Conservation (phyloP, 2,888 invertebrate species). For the Cephus pygmeus region DNA sequence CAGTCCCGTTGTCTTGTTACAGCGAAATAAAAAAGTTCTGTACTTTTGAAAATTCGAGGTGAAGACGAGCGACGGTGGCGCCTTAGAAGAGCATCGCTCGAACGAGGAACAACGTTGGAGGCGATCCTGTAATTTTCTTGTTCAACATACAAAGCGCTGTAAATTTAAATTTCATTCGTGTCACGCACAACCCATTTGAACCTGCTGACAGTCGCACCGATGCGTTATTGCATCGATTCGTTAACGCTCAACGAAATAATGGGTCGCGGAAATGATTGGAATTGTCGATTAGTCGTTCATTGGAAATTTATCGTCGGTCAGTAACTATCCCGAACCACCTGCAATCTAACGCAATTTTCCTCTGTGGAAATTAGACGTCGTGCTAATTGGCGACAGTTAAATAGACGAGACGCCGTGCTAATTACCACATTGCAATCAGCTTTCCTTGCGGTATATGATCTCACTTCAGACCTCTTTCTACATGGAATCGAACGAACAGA, state of each 20-base stretch:
- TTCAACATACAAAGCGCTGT: background rate
- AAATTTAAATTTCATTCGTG: background rate
- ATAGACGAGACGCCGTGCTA: slow-evolving; percentile 4
- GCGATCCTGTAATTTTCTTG: background rate
- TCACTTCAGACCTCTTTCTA: background rate
- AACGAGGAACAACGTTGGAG: background rate
- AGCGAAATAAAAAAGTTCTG: too few relatives aligned
- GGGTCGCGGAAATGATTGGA: slow-evolving; percentile 35
- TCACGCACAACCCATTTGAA: background rate
- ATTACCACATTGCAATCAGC: slow-evolving; percentile 9
- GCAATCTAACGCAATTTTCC: background rate
- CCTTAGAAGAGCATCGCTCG: background rate
- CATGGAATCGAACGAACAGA: background rate
- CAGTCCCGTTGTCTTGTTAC: too few relatives aligned
- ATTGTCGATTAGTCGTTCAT: slow-evolving; percentile 40
- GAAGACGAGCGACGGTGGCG: background rate
- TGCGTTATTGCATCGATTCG: slow-evolving; percentile 22
- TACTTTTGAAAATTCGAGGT: too few relatives aligned
- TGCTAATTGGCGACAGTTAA: slow-evolving; percentile 12
- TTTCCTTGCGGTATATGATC: background rate
- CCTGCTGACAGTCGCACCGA: background rate
- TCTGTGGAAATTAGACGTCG: slow-evolving; percentile 4
- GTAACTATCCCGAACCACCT: background rate
- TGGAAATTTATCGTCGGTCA: background rate
- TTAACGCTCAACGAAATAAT: slow-evolving; percentile 28